phyloP scores from a whole-genome alignment of 2,113 vertebrate genomes.

The Petaurus breviceps region DNA sequence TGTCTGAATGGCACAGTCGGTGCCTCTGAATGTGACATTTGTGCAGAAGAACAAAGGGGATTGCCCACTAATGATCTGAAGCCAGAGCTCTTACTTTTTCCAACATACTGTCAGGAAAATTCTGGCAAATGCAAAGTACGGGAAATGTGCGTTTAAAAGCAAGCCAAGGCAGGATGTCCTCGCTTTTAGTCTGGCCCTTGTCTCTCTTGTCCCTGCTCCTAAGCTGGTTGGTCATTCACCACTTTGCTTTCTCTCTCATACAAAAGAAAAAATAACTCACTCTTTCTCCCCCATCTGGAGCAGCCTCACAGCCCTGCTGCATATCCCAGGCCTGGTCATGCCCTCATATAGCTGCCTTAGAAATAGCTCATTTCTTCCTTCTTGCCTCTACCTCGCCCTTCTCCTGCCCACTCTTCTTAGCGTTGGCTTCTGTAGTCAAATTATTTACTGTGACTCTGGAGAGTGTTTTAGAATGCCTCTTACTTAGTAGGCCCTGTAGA shows the following conservation, averaged over 20 bases:
- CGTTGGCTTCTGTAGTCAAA: background rate
- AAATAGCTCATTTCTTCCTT: background rate
- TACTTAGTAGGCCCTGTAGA: background rate
- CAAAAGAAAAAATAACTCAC: background rate
- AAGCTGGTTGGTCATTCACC: background rate
- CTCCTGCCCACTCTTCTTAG: background rate
- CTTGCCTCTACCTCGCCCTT: background rate
- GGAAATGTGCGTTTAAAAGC: constrained; percentile 3
- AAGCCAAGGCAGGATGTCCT: background rate
- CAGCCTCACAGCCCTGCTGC: background rate
- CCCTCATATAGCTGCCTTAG: background rate
- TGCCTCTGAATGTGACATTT: constrained; percentile 67
- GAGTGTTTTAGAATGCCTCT: background rate
- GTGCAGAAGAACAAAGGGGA: constrained; percentile 49
- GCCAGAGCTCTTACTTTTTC: constrained; percentile 62
- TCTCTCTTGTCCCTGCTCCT: background rate
- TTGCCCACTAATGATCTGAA: constrained; percentile 51
- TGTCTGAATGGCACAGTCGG: constrained; percentile 71
- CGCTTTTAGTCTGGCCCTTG: background rate
- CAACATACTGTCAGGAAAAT: background rate
- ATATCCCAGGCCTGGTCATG: background rate
- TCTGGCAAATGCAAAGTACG: background rate
- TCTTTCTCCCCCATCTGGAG: background rate
- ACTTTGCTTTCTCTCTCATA: background rate
- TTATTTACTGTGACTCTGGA: background rate